phyloP scores from a whole-genome alignment of 2,888 invertebrate species.

The Hirtodrosophila alboralis region DNA sequence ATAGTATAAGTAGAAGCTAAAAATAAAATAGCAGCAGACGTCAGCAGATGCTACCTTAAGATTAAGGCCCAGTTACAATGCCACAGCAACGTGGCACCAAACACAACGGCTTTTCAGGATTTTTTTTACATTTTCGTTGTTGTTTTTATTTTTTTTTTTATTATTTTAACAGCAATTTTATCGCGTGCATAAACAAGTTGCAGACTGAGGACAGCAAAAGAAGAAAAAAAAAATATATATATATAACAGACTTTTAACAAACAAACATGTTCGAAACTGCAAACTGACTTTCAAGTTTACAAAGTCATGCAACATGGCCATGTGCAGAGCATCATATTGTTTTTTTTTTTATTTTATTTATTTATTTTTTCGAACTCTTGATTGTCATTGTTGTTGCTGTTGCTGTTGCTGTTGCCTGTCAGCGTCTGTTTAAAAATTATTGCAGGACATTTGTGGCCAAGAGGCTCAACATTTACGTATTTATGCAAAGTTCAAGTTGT shows the following conservation, averaged over 20 bases:
- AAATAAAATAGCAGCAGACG: slow-evolving; percentile 42
- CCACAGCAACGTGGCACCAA: too few species aligned
- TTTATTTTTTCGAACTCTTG: too few species aligned
- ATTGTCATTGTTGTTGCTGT: slow-evolving; percentile 34
- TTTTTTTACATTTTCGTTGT: slow-evolving; percentile 62
- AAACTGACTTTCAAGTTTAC: slow-evolving; percentile 71
- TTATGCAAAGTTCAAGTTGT: slow-evolving; percentile 40
- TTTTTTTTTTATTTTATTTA: too few species aligned
- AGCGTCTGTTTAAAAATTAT: slow-evolving; percentile 65
- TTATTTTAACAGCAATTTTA: slow-evolving; percentile 61
- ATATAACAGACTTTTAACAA: slow-evolving; percentile 9
- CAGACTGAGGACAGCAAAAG: slow-evolving; percentile 33
- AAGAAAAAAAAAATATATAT: slow-evolving; percentile 19
- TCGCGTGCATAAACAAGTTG: slow-evolving; percentile 77
- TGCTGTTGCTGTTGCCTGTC: slow-evolving; percentile 44
- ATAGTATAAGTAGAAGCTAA: too few species aligned
- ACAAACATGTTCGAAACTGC: slow-evolving; percentile 59
- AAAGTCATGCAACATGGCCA: slow-evolving; percentile 75
- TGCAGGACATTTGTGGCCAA: slow-evolving; percentile 70
- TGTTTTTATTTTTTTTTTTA: slow-evolving; percentile 12
- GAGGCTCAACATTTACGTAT: slow-evolving; percentile 58
- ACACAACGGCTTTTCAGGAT: slow-evolving; percentile 56
- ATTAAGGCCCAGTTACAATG: slow-evolving; percentile 63
- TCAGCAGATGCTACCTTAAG: slow-evolving; percentile 72
- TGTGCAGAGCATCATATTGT: slow-evolving; percentile 56